phyloP scores from a whole-genome alignment of 2,797 vertebrate species.

The Picus viridis region DNA sequence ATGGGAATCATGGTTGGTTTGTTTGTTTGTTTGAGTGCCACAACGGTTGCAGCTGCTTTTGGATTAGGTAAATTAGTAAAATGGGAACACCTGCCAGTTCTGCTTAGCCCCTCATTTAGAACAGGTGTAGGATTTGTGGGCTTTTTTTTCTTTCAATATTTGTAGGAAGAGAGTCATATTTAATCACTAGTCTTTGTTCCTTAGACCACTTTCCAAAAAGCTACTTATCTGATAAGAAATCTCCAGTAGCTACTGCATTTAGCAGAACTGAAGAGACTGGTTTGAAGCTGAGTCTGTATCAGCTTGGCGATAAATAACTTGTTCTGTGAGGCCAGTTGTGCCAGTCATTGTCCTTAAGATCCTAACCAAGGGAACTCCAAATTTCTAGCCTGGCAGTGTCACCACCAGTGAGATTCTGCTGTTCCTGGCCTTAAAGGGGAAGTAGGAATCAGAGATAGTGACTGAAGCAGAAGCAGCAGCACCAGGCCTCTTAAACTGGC shows the following conservation, averaged over 20 bases:
- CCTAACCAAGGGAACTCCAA: slow-evolving; percentile 22
- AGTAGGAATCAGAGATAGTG: background rate
- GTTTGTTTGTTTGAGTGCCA: background rate
- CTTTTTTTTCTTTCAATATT: background rate
- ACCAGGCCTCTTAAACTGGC: background rate
- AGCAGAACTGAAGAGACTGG: slow-evolving; percentile 25
- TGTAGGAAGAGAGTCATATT: background rate
- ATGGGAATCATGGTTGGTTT: background rate
- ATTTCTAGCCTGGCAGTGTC: background rate
- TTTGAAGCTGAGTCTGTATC: background rate
- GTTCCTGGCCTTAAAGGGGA: slow-evolving; percentile 7
- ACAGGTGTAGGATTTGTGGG: background rate
- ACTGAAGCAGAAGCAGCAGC: background rate
- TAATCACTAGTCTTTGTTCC: background rate
- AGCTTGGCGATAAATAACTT: background rate
- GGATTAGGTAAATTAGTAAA: background rate
- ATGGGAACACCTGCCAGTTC: background rate
- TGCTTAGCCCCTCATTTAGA: background rate
- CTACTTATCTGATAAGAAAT: background rate
- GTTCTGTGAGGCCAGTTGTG: background rate
- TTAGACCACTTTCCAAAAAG: background rate
- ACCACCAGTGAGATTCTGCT: background rate
- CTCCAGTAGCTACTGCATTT: background rate
- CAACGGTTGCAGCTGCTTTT: background rate
- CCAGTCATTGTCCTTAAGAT: background rate